A percentile compares a stretch with the other conserved stretches of the same genome.
phyloP scores from a whole-genome alignment of 2,113 vertebrate species.

The Coracopsis vasa region DNA sequence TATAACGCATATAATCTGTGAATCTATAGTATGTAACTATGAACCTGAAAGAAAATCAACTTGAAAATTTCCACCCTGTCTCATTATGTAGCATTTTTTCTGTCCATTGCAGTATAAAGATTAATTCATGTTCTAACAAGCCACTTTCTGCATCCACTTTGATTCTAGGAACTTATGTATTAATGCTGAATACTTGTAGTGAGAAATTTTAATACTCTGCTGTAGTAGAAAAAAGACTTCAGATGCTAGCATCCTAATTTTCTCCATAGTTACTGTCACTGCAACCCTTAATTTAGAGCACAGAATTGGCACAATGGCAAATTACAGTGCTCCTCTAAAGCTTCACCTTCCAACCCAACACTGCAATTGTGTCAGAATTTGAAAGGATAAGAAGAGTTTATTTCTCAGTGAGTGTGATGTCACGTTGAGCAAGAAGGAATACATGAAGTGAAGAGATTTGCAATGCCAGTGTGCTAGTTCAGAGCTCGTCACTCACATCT shows the following conservation, averaged over 20 bases:
- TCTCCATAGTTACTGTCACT: conserved; percentile 47
- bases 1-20: neutral
- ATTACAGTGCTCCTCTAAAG: conserved; percentile 7
- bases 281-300: conserved; percentile 64
- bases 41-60: conserved; percentile 22
- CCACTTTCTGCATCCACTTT: neutral
- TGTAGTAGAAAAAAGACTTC: conserved; percentile 30
- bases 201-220: conserved; percentile 43
- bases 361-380: conserved; percentile 6
- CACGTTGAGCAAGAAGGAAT: neutral
- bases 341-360: neutral
- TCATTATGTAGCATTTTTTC: neutral
- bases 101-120: neutral
- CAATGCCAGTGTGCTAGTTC: conserved; percentile 32
- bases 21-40: conserved; percentile 14
- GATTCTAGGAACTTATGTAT: conserved; percentile 48
- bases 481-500: conserved; percentile 17
- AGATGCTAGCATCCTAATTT: conserved; percentile 22
- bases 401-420: conserved; percentile 45
- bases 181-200: neutral
- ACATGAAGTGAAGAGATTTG: conserved; percentile 47
- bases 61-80: neutral
- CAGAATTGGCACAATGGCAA: conserved; percentile 30
- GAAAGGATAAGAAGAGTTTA: conserved; percentile 32
- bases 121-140: conserved; percentile 15